Conservation (phyloP, 2,113 vertebrate species). For the Hemibagrus wyckioides region DNA sequence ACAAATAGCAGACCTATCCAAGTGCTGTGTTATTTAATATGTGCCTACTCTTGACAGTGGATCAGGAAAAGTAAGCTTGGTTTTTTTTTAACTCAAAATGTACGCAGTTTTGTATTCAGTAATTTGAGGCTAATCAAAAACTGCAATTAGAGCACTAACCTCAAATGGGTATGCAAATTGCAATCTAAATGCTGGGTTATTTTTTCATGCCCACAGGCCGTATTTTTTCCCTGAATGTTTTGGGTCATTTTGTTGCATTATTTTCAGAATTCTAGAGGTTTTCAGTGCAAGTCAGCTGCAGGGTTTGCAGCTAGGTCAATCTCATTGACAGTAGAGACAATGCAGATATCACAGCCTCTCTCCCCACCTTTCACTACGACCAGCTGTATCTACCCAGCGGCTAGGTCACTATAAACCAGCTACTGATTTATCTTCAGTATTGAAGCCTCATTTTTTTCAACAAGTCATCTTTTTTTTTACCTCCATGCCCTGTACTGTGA, state of each 20-base stretch:
- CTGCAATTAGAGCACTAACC: not conserved
- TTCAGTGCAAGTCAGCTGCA: not conserved
- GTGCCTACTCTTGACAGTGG: not conserved
- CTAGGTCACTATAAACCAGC: conserved; percentile 14
- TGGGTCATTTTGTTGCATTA: not conserved
- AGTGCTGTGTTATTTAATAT: conserved; percentile 10
- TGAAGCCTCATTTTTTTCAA: not conserved
- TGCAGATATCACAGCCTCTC: conserved; percentile 2
- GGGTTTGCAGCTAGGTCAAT: not conserved
- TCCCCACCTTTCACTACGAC: not conserved
- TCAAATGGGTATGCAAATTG: not conserved
- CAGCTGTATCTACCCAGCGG: not conserved
- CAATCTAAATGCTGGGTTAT: not conserved
- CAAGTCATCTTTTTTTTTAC: not conserved
- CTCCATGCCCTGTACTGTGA: not conserved
- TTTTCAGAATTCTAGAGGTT: not conserved
- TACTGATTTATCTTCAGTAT: not conserved
- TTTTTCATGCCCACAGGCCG: not conserved
- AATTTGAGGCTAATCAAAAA: not conserved
- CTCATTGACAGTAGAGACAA: not conserved
- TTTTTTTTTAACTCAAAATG: conserved; percentile 22
- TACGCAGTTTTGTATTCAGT: not conserved
- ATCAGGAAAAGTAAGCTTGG: not conserved
- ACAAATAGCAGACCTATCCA: conserved; percentile 23
- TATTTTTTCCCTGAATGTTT: not conserved